Evolutionary conservation across 2,888 invertebrate species (phyloP).

Genomic region (Hyalella azteca): DNA sequence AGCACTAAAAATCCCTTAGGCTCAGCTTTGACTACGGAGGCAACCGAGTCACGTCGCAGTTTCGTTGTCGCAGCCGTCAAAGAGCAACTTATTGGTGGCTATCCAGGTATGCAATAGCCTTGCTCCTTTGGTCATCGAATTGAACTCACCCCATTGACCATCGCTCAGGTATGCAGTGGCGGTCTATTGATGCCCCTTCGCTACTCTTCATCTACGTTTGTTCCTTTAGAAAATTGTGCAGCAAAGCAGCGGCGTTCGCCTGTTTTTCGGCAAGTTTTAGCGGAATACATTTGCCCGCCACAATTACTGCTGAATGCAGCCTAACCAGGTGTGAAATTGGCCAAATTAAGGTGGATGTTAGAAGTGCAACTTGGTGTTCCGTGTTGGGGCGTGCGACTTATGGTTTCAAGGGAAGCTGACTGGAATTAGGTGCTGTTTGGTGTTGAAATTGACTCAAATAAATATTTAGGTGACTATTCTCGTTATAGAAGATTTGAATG

Average conservation of each 20-base stretch:
- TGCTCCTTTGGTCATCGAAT: neutral
- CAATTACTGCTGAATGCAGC: conserved; percentile 19
- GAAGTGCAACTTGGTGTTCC: neutral
- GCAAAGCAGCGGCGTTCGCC: neutral
- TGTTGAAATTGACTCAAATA: too few relatives aligned
- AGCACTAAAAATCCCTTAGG: too few relatives aligned
- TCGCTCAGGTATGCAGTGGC: conserved; percentile 22
- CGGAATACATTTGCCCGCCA: neutral
- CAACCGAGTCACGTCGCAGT: too few relatives aligned
- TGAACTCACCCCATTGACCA: conserved; percentile 11
- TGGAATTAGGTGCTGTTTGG: too few relatives aligned
- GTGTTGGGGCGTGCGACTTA: too few relatives aligned
- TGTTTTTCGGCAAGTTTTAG: conserved; percentile 23
- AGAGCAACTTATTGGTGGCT: neutral
- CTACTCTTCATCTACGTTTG: neutral
- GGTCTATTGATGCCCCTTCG: neutral
- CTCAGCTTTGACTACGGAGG: too few relatives aligned
- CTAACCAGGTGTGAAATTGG: conserved; percentile 30
- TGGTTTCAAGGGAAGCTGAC: too few relatives aligned
- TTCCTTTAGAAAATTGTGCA: neutral
- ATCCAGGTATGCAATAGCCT: neutral
- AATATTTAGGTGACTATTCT: too few relatives aligned
- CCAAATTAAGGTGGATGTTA: neutral
- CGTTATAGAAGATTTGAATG: too few relatives aligned
- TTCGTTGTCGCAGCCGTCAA: too few relatives aligned